Evolutionary conservation across 2,797 vertebrate genomes (phyloP).

Genomic region (Petrocephalus schoutedeni): DNA sequence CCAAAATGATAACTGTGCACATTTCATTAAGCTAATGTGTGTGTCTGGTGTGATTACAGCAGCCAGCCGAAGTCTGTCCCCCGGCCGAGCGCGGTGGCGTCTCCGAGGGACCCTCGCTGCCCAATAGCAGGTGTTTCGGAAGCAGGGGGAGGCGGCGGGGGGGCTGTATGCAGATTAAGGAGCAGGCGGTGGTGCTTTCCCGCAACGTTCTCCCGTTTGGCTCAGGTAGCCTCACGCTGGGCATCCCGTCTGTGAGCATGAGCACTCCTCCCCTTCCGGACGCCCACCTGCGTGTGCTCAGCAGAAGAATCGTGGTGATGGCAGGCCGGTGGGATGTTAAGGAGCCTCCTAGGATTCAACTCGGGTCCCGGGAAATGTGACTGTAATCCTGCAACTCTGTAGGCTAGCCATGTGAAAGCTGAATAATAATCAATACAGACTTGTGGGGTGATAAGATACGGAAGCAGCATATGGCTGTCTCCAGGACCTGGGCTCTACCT

Average conservation of each 20-base stretch:
- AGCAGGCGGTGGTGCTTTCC: conserved; percentile 2
- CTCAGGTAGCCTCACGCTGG: not conserved
- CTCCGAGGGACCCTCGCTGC: not conserved
- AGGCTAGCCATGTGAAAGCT: not conserved
- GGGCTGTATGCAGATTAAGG: not conserved
- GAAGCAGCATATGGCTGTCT: not conserved
- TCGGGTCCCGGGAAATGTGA: not conserved
- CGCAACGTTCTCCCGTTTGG: not conserved
- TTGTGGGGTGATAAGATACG: not conserved
- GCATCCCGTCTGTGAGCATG: not conserved
- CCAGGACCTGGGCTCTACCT: not conserved
- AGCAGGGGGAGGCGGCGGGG: not conserved
- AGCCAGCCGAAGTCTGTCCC: not conserved
- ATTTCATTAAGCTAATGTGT: conserved; percentile 13
- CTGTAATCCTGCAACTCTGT: not conserved
- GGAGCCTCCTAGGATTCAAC: not conserved
- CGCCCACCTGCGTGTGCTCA: not conserved
- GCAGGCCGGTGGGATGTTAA: not conserved
- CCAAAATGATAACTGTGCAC: conserved; percentile 8
- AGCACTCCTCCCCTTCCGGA: not conserved
- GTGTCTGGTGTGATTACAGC: not conserved
- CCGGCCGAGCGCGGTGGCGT: not conserved
- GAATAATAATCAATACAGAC: not conserved
- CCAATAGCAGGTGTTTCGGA: conserved; percentile 2
- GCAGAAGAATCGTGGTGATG: not conserved